Evolutionary conservation across 2,888 invertebrate species (phyloP), one percentile per base, ranked within the genome.

Genomic region (Trachelus troglodyta): DNA sequence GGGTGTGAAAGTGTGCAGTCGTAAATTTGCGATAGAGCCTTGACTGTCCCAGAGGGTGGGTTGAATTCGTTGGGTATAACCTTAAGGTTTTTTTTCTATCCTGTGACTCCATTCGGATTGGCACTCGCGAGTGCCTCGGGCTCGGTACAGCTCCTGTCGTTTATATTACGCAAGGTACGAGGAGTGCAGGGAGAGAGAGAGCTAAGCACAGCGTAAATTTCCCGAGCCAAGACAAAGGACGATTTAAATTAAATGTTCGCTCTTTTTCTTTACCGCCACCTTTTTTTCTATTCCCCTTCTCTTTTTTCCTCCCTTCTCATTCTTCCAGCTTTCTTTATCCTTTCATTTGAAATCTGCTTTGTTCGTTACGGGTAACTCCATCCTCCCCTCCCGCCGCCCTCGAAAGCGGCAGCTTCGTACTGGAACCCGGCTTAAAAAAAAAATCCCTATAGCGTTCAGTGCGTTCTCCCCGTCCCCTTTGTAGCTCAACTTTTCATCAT

Each of bases 201-300:
- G 23, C 56, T 23, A 56, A 34, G 30, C 30, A 23, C 30, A 23
- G 15, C 71, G 12, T 34, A 71, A 71, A 34, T 33, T 31, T 15
- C 4, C 31, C 71, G 76, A 74, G 69, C 74, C 79, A 74, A 78
- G 77, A 81, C 83, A 87, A 86, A 87, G 80, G 78, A 69, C 83
- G 85, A 86, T 88, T 86, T 83, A 85, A 88, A 88, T 88, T 85
- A 88, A 88, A 87, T 82, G 83, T 84, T 84, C 79, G 82, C 81
- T 35, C 35, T 84, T 83, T 85, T 86, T 84, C 81, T 75, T 79
- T 35, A 37, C 69, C 76, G 77, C 75, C 23, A 35, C 69, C 71
- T 76, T 73, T 71, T 71, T 77, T 77, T 78, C 76, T 78, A 40
- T 77, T 69, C 31, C 35, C 78, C 76, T 76, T 76, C 12, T 34